These are phyloP conservation scores for Plestiodon gilberti DNA, from an alignment of 2,113 vertebrate species.

Conservation along the genomic window DNA sequence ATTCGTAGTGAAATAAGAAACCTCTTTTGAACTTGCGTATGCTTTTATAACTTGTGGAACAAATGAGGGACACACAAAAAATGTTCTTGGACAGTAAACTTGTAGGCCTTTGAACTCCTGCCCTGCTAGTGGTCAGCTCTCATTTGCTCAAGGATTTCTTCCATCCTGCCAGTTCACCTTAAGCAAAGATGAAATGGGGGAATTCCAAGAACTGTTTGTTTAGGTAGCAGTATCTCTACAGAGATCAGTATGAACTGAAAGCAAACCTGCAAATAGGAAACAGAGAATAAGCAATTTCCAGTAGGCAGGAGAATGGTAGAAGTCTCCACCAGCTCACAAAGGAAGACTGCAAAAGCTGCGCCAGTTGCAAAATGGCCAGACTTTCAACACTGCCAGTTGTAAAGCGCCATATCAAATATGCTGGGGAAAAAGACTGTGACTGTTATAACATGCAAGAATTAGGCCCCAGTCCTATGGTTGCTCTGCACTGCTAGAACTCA, in stretches of 20 bases:
- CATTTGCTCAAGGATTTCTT: constrained; percentile 53
- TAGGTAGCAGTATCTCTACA: constrained; percentile 42
- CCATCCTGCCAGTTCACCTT: constrained; percentile 37
- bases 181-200: constrained; percentile 43
- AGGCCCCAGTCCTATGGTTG: no score
- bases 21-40: constrained; percentile 16
- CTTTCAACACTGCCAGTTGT: neutral
- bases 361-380: rapidly evolving
- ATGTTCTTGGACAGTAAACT: constrained; percentile 21
- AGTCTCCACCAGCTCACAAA: neutral
- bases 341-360: neutral
- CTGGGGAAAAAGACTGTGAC: neutral
- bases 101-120: constrained; percentile 20
- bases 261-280: constrained; percentile 23
- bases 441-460: neutral
- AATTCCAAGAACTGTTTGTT: constrained; percentile 23
- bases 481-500: no score
- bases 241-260: constrained; percentile 30
- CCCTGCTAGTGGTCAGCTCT: constrained; percentile 35
- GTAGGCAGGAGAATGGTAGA: neutral
- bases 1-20: neutral
- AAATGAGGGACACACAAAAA: constrained; percentile 30
- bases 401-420: neutral
- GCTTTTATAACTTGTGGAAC: neutral
- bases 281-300: neutral